phyloP scores from a whole-genome alignment of 2,113 vertebrate genomes.

The Cynocephalus volans region DNA sequence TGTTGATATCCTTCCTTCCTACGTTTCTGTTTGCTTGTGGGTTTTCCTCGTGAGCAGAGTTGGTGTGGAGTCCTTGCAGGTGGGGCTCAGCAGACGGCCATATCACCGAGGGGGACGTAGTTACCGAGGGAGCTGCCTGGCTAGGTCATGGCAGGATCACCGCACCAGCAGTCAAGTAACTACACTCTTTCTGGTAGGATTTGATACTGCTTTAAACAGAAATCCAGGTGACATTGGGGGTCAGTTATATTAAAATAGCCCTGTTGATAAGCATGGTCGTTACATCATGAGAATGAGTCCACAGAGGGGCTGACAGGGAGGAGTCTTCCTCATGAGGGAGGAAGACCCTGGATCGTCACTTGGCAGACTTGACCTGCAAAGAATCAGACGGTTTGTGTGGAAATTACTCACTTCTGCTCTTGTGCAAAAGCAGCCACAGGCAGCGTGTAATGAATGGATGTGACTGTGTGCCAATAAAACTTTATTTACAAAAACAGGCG shows the following conservation, averaged over 20 bases:
- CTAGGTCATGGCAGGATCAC: background rate
- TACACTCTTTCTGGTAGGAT: background rate
- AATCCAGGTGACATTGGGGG: background rate
- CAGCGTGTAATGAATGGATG: fast-evolving
- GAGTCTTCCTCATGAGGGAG: no score
- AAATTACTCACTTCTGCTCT: background rate
- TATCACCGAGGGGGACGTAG: background rate
- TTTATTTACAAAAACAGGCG: background rate
- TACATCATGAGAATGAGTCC: background rate
- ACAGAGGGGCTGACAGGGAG: background rate
- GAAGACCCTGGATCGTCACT: background rate
- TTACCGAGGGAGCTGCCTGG: background rate
- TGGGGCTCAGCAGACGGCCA: fast-evolving
- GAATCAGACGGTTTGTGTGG: background rate
- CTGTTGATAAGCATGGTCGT: fast-evolving
- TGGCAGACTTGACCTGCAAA: background rate
- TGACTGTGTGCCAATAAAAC: background rate
- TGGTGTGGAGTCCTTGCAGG: background rate
- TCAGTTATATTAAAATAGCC: background rate
- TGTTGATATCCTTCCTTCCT: background rate
- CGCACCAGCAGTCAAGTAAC: background rate
- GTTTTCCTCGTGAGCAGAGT: background rate
- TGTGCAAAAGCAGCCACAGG: background rate
- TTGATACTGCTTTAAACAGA: background rate
- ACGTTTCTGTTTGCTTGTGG: fast-evolving